Conservation (phyloP, 2,113 vertebrate species). For the Grantiella picta region DNA sequence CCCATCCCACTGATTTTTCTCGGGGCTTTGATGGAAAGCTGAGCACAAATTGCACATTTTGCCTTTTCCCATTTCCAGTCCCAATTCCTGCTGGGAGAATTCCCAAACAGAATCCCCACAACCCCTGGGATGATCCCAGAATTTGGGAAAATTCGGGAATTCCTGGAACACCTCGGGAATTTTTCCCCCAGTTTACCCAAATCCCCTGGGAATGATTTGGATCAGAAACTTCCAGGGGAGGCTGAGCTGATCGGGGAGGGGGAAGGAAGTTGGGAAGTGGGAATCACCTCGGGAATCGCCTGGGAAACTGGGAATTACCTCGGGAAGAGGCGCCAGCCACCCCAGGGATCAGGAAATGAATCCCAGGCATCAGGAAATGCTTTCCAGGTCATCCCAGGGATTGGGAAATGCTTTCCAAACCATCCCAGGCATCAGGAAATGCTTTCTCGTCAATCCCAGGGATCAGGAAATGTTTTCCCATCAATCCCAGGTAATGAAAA, state of each 20-base stretch:
- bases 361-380: no score
- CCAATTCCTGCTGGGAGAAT: neutral
- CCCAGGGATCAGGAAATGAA: no score
- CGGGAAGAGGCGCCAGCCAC: no score
- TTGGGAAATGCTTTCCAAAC: no score
- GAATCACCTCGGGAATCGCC: no score
- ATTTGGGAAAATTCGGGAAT: neutral
- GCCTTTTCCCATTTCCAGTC: neutral
- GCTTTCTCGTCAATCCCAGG: no score
- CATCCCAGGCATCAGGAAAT: no score
- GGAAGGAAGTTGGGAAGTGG: neutral
- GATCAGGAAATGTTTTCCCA: no score
- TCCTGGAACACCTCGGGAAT: neutral
- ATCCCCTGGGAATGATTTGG: neutral
- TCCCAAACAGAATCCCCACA: neutral
- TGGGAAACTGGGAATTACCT: no score
- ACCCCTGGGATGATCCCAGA: no score
- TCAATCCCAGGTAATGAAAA: no score
- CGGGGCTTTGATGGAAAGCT: neutral
- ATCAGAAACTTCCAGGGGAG: neutral
- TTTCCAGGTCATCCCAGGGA: no score
- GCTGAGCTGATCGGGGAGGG: neutral
- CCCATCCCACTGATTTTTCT: neutral
- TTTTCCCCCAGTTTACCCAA: neutral
- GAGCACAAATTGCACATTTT: neutral